A percentile compares a stretch with the other conserved stretches of the same genome.
phyloP scores from a whole-genome alignment of 2,113 vertebrate genomes.

The Gobius niger region DNA sequence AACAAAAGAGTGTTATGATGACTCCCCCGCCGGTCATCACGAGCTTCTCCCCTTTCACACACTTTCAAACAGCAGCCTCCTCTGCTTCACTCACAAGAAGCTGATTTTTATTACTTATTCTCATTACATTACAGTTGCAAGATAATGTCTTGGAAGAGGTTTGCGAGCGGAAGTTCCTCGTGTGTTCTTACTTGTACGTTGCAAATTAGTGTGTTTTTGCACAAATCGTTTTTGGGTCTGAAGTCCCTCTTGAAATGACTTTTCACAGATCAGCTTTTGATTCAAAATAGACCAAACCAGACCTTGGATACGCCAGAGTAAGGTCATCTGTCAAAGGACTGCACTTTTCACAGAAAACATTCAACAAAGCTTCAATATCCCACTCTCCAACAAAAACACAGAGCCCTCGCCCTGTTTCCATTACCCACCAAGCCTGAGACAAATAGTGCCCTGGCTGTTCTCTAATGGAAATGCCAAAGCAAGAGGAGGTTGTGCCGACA shows the following conservation, averaged over 20 bases:
- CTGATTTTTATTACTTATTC: too few relatives aligned
- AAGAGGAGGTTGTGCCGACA: slow-evolving; percentile 42
- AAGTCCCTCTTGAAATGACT: not conserved
- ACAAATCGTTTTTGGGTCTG: slow-evolving; percentile 1
- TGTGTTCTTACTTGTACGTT: not conserved
- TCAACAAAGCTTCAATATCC: slow-evolving; percentile 23
- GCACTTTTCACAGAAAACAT: slow-evolving; percentile 19
- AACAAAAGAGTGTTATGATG: too few relatives aligned
- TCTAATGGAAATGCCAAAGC: slow-evolving; percentile 46
- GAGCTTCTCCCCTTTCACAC: too few relatives aligned
- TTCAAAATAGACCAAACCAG: slow-evolving; percentile 9
- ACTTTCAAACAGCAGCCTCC: too few relatives aligned
- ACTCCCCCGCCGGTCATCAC: too few relatives aligned
- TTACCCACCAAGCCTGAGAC: slow-evolving; percentile 46
- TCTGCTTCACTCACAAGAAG: too few relatives aligned
- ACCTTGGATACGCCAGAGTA: slow-evolving; percentile 4
- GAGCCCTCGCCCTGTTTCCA: slow-evolving; percentile 35
- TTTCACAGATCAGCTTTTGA: slow-evolving; percentile 8
- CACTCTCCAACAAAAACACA: slow-evolving; percentile 21
- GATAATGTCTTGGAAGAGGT: not conserved
- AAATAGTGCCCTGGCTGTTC: slow-evolving; percentile 33
- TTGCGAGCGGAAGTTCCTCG: not conserved
- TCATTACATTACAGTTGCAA: not conserved
- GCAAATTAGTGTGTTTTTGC: not conserved
- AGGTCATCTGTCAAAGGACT: slow-evolving; percentile 44